Conservation (phyloP, 2,797 vertebrate species). For the Eulemur coronatus region DNA sequence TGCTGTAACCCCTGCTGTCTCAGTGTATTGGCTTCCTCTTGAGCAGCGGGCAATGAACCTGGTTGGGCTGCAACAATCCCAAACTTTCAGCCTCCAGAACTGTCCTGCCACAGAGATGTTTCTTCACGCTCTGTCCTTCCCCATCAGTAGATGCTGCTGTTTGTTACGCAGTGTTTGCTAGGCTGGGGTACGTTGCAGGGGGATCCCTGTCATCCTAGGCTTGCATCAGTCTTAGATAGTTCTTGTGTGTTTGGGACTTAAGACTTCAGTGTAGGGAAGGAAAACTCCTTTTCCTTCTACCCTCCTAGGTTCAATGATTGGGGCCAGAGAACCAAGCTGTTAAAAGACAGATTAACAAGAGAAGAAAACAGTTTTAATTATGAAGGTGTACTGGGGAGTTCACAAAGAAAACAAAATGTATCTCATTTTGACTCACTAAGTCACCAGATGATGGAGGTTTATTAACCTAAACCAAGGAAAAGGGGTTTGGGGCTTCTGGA, state of each 20-base stretch:
- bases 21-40: too few relatives aligned
- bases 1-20: too few relatives aligned
- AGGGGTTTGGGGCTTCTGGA: too few relatives aligned
- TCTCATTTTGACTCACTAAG: too few relatives aligned
- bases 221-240: neutral
- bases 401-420: neutral
- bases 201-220: neutral
- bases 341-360: neutral
- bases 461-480: neutral
- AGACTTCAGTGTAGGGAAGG: neutral
- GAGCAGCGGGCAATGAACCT: too few relatives aligned
- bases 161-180: neutral
- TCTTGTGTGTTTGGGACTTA: neutral
- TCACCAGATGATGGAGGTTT: neutral
- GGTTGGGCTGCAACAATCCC: neutral
- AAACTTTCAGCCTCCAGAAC: neutral
- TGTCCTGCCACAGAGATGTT: neutral
- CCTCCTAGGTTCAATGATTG: neutral
- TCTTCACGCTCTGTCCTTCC: neutral
- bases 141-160: neutral
- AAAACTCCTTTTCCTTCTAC: neutral
- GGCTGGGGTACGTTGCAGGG: neutral
- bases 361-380: neutral
- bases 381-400: neutral
- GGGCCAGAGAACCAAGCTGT: too few relatives aligned